A percentile compares a stretch with the other conserved stretches of the same genome.
phyloP scores from a whole-genome alignment of 2,113 vertebrate genomes.

The Cairina moschata region DNA sequence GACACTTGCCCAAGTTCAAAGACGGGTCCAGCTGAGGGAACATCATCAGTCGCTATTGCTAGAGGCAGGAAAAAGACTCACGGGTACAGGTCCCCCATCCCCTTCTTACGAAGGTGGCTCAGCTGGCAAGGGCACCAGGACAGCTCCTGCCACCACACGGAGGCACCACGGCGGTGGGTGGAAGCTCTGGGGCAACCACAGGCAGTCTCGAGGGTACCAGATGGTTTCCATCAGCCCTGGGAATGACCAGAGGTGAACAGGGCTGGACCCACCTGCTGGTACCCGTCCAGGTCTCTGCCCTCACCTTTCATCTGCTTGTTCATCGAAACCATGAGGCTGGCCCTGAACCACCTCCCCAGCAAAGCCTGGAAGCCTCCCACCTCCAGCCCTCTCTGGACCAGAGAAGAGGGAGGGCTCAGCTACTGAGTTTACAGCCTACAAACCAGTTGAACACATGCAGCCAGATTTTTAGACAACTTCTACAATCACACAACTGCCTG shows the following conservation, averaged over 20 bases:
- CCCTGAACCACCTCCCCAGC: not conserved
- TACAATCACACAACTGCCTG: not conserved
- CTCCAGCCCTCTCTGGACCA: not conserved
- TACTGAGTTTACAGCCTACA: not conserved
- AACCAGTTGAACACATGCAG: not conserved
- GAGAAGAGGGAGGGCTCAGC: not conserved
- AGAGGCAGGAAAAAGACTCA: not conserved
- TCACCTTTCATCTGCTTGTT: not conserved
- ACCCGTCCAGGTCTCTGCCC: not conserved
- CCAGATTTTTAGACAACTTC: not conserved
- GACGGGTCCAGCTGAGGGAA: not conserved
- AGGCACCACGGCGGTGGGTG: not conserved
- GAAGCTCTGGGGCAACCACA: not conserved
- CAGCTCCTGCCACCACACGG: not conserved
- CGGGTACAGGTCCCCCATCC: accelerated
- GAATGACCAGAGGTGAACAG: not conserved
- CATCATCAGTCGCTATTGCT: not conserved
- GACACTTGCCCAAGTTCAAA: not conserved
- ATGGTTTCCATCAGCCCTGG: not conserved
- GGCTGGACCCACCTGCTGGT: not conserved
- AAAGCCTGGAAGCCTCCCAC: not conserved
- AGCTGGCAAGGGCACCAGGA: not conserved
- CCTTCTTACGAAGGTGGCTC: accelerated
- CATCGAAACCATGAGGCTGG: not conserved
- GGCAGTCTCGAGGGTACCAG: not conserved